Base-by-base conservation (phyloP, 2,113 vertebrate genomes). In the Isichthys henryi region DNA sequence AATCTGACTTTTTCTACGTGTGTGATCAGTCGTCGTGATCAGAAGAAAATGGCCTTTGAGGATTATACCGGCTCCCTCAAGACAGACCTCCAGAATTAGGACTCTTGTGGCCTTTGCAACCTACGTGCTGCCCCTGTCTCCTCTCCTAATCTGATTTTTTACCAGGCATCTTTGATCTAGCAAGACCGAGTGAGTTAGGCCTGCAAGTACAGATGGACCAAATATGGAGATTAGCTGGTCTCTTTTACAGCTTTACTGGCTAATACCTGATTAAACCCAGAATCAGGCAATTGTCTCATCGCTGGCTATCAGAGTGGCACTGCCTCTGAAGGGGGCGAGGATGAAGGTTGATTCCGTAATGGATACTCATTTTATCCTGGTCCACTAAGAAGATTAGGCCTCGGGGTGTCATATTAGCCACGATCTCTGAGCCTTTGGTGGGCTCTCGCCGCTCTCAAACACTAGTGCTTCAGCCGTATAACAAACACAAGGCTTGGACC, bases 371-470 rank as follows among this genome's bases (percentile, higher is more conserved):
- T 98, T 98, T 97, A 98, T 98, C 97, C 97, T 94, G 93, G 96
- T 95, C 95, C 97, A 96, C 96, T 99, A 98, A 98, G 97, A 97
- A 98, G 98, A 99, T 99, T 99, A 99, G 97, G 97, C 96, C 96
- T 97, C 95, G 96, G 96, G 97, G 97, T 97, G 97, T 97, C 97
- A 98, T 96, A 98, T 99, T 98, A 98, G 97, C 97, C 95, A 91
- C 97, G 97, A 97, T 98, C 98, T 97, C 96, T 93, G 95, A 96
- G 97, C 95, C 95, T 96, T 96, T 96, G 96, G 95, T 97, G 95
- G 95, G 94, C 96, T 95, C 96, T 96, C 88, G 94, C 96, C 93
- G 96, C 96, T 97, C 97, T 98, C 96, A 96, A 96, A 97, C 95
- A 95, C 94, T 94, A 94, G 95, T 95, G 93, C 93, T 94, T 95